Percentiles rank a stretch among this genome's conserved stretches.
Conservation (phyloP, 35 echinoderm and acorn worm species). For the Apostichopus parvimensis region DNA sequence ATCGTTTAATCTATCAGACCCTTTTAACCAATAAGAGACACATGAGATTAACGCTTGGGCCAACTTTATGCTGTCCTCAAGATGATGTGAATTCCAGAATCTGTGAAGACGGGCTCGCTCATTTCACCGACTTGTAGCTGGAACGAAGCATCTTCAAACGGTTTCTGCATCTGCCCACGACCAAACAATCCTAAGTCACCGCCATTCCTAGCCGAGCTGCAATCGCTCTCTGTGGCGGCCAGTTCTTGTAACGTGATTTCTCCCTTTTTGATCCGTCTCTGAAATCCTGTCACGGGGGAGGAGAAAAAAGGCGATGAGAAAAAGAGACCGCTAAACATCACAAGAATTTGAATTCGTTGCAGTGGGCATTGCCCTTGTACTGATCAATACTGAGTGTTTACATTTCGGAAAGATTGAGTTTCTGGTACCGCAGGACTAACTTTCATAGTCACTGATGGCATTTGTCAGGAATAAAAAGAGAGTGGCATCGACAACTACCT, state of each 20-base stretch:
- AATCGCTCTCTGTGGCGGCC: conserved; percentile 88
- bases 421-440: no score
- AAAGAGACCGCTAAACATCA: no score
- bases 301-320: not conserved
- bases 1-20: no score
- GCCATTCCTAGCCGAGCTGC: conserved; percentile 87
- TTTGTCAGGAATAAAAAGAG: no score
- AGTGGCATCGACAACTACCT: no score
- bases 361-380: no score
- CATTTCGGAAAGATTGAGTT: no score
- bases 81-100: conserved; percentile 98
- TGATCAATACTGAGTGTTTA: no score
- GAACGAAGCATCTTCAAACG: conserved; percentile 94
- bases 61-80: conserved; percentile 70
- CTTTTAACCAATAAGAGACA: no score
- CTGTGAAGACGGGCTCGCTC: conserved; percentile 83
- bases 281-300: conserved; percentile 45
- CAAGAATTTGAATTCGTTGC: no score
- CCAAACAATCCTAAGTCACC: conserved; percentile 90
- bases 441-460: no score
- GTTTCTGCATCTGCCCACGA: conserved; percentile 93
- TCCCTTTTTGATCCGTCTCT: conserved; percentile 59
- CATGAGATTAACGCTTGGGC: no score
- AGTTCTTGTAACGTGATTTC: conserved; percentile 61
- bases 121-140: conserved; percentile 76